Evolutionary conservation across 2,888 invertebrate species (phyloP), one percentile per base, ranked within the genome.

Genomic region (Camptogramma bilineatum): DNA sequence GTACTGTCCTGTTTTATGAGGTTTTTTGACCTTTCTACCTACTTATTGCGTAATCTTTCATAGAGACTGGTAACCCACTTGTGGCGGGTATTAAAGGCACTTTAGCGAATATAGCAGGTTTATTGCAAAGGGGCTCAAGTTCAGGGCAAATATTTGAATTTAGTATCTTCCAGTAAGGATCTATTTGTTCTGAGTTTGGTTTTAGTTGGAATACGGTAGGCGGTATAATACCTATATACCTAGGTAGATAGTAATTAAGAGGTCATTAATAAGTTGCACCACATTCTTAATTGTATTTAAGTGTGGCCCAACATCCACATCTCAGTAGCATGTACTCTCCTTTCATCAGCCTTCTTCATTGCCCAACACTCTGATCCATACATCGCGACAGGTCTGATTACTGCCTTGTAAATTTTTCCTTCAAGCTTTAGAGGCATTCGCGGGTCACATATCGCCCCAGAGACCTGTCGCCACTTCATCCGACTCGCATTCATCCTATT

Each of bases 41-140:
- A 21, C 34, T 9, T 39, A 53, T 24, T 44, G 56, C 46, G 19
- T 34, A 16, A 55, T 47, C 51, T 56, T 51, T 17, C 39, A 46
- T 52, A 28, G 13, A 18, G 52, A 54, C 56, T 58, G 28, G 62
- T 62, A 66, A 66, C 62, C 65, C 66, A 66, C 66, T 66, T 66
- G 62, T 55, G 53, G 62, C 54, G 19, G n/a, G 58, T 62, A 62
- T 66, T 58, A 58, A 52, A 39, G 53, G 62, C 54, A 62, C 57
- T 62, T 28, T 62, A 48, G 54, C 57, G 24, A 47, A 53, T 65
- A 66, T 59, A 52, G 51, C 55, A 58, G 62, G 66, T 52, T 66
- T 66, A 66, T 66, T 66, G 58, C 58, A 8, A 46, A 62, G 58
- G 65, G 65, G 62, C 58, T 55, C 62, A 62, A 66, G 66, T 66